These are phyloP conservation scores for Cardinalis cardinalis DNA, from an alignment of 2,113 vertebrate genomes.

Conservation along the genomic window DNA sequence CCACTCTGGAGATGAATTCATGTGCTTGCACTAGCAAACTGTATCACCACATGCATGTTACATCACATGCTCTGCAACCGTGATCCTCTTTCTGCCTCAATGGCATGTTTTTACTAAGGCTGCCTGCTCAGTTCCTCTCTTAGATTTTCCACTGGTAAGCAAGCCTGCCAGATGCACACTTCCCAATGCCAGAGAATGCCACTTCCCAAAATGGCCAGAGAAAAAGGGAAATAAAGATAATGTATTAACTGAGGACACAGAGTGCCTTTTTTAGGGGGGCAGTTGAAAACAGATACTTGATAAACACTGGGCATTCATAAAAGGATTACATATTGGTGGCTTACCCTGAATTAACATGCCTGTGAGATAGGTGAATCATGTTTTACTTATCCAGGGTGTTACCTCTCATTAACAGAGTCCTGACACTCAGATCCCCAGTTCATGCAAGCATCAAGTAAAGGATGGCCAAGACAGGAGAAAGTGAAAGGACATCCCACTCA, in stretches of 20 bases:
- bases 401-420: background rate
- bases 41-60: accelerated
- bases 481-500: background rate
- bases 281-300: background rate
- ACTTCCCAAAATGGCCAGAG: background rate
- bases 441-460: background rate
- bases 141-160: background rate
- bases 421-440: background rate
- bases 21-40: background rate
- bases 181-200: background rate
- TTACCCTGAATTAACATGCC: background rate
- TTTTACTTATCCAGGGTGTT: background rate
- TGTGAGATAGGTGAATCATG: background rate
- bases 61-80: background rate
- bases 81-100: background rate
- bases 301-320: background rate
- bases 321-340: background rate
- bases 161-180: background rate
- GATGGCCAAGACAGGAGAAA: background rate
- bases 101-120: background rate
- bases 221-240: background rate
- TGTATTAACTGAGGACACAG: background rate
- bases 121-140: background rate
- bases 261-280: background rate
- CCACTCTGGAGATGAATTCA: background rate